Percentiles rank a stretch among this genome's conserved stretches.
These are phyloP conservation scores for Holothuria scabra DNA, from an alignment of 53 echinoderm and acorn worm genomes.

Conservation along the genomic window DNA sequence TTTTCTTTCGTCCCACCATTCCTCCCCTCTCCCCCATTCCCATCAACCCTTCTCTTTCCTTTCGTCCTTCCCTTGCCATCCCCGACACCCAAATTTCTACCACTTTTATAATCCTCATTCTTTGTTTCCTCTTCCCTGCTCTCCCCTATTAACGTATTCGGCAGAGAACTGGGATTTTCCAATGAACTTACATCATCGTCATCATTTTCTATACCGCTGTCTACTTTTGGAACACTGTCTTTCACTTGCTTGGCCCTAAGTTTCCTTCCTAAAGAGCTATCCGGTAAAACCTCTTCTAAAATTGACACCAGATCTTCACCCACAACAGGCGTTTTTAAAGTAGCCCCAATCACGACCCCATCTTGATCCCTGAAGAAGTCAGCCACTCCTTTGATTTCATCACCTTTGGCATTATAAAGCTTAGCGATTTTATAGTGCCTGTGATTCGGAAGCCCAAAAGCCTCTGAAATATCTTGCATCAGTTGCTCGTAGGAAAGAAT, in stretches of 20 bases:
- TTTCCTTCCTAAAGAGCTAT: conserved; percentile 51
- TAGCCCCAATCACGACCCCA: conserved; percentile 78
- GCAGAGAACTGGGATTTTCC: conserved; percentile 14
- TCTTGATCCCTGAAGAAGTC: conserved; percentile 92
- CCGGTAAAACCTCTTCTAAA: conserved; percentile 75
- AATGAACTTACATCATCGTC: conserved; percentile 39
- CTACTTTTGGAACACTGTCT: conserved; percentile 62
- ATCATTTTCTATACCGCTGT: conserved; percentile 72
- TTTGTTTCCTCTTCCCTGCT: not conserved
- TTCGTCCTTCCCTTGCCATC: conserved; percentile 8
- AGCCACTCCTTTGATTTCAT: conserved; percentile 77
- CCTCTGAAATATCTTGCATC: conserved; percentile 86
- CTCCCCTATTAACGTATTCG: not conserved
- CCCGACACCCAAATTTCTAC: not conserved
- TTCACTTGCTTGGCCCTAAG: conserved; percentile 53
- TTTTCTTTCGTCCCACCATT: conserved; percentile 35
- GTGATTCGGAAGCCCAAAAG: conserved; percentile 87
- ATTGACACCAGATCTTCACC: conserved; percentile 76
- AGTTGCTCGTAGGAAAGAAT: conserved; percentile 89
- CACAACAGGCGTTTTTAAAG: conserved; percentile 60
- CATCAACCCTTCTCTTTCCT: conserved; percentile 10
- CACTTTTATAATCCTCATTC: not conserved
- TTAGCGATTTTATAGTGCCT: conserved; percentile 83
- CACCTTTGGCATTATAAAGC: conserved; percentile 85
- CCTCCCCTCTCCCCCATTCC: not conserved